Evolutionary conservation across 2,113 vertebrate species (phyloP).

Genomic region (Sinocyclocheilus grahami): DNA sequence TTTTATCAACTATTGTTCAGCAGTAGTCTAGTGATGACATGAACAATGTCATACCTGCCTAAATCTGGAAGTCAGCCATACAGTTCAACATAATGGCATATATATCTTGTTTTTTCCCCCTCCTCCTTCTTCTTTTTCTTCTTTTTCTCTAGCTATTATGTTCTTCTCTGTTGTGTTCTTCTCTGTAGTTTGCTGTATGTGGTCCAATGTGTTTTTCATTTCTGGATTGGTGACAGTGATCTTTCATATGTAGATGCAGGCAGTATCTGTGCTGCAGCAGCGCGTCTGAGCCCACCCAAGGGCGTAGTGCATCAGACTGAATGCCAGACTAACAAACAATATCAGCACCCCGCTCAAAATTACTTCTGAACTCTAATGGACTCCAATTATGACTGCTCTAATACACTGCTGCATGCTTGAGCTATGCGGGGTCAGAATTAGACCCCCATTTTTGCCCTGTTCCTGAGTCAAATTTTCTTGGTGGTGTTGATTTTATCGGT

Average conservation of each 20-base stretch:
- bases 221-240: slow-evolving; percentile 39
- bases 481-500: too few species aligned
- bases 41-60: background rate
- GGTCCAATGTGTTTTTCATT: background rate
- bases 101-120: background rate
- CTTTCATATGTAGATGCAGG: slow-evolving; percentile 68
- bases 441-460: background rate
- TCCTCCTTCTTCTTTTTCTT: background rate
- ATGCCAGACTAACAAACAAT: slow-evolving; percentile 77
- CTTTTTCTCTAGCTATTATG: background rate
- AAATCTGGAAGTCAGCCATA: background rate
- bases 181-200: background rate
- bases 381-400: slow-evolving; percentile 65
- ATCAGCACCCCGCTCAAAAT: slow-evolving; percentile 73
- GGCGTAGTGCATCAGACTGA: slow-evolving; percentile 75
- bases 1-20: background rate
- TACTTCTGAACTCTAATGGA: slow-evolving; percentile 53
- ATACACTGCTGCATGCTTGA: slow-evolving; percentile 38
- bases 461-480: background rate
- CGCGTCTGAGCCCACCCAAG: slow-evolving; percentile 78
- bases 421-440: background rate
- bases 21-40: background rate
- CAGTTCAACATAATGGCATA: background rate
- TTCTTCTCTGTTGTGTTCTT: background rate
- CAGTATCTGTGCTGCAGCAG: slow-evolving; percentile 75